phyloP scores from a whole-genome alignment of 2,113 vertebrate genomes.

The Sander lucioperca region DNA sequence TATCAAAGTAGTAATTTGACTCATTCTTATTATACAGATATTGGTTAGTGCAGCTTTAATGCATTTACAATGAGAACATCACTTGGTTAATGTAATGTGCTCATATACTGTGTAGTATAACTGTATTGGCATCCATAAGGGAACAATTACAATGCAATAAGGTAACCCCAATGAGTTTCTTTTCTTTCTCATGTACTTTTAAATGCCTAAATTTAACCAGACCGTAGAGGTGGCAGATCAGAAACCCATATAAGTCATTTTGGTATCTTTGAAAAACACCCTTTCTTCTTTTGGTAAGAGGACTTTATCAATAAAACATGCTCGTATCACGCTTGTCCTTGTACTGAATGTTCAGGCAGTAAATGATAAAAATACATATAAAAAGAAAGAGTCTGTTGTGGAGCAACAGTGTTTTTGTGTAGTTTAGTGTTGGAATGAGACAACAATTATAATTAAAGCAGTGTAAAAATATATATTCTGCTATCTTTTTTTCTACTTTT shows the following conservation, averaged over 20 bases:
- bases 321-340: not conserved
- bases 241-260: not conserved
- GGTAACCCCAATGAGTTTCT: not conserved
- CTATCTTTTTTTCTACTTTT: not conserved
- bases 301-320: not conserved
- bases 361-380: not conserved
- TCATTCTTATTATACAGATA: not conserved
- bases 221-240: not conserved
- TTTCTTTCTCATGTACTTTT: not conserved
- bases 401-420: not conserved
- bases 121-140: not conserved
- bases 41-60: constrained; percentile 11
- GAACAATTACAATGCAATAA: not conserved
- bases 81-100: no score
- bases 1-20: not conserved
- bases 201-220: not conserved
- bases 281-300: not conserved
- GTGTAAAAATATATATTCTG: not conserved
- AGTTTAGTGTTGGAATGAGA: constrained; percentile 6
- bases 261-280: not conserved
- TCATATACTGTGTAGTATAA: not conserved
- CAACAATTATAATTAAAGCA: not conserved
- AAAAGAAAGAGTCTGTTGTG: not conserved
- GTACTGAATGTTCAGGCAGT: not conserved
- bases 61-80: not conserved